Evolutionary conservation across 2,888 invertebrate species (phyloP), one percentile per base, ranked within the genome.

Genomic region (Cancer borealis): DNA sequence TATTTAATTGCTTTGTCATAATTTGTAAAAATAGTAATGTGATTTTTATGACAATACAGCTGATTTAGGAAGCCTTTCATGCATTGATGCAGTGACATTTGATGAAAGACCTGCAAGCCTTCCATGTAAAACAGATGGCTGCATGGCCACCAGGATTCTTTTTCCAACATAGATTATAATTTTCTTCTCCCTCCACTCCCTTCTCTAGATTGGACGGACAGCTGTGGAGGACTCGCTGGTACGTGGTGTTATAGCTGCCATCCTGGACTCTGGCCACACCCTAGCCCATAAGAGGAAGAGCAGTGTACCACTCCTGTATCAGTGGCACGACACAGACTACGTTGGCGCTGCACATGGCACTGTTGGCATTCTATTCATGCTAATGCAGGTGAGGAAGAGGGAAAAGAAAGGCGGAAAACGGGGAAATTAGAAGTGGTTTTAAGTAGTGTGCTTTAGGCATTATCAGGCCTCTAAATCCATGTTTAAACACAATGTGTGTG

Each of bases 281-380:
- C 97, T 97, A 96, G 97, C 98, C 1, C 96, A 96, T 88, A 96
- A 97, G 95, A 97, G 97, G 96, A 97, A 97, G 5, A 45, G 87
- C n/a, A 47, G 17, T 8, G 91, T 97, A 95, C 98, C 98, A 0
- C 97, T 99, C 84, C 97, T 98, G 97, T 99, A 98, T 97, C 97
- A 98, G 96, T 99, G 99, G 98, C 98, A 99, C 97, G 98, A 98
- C 79, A 98, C 98, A 96, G 97, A 98, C 96, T 99, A 99, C 96
- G 97, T 98, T 92, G 99, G 99, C 30, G 99, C 98, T 87, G 99
- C 99, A 90, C 99, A 99, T 97, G 99, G 99, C 39, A 97, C 98
- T 96, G 97, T 98, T 95, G 99, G 99, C 8, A 99, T 99, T 96
- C 96, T 98, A 39, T 98, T 98, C 96, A 97, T 98, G 95, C 96